A percentile compares a stretch with the other conserved stretches of the same genome.
Evolutionary conservation across 2,113 vertebrate genomes (phyloP).

Genomic region (Notarius quadriscutis): DNA sequence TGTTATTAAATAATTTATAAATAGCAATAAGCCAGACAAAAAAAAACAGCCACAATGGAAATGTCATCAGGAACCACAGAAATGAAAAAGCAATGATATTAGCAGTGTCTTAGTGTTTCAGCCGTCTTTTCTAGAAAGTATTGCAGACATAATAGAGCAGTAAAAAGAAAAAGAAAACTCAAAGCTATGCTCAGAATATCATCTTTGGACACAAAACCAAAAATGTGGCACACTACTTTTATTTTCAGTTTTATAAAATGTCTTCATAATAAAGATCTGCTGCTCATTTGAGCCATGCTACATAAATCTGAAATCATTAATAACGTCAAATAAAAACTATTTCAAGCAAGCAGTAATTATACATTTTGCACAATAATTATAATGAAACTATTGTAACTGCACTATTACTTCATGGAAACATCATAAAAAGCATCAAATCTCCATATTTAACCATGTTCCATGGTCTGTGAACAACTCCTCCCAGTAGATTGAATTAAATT

Average conservation of each 20-base stretch:
- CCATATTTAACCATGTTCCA: background rate
- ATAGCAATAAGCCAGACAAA: background rate
- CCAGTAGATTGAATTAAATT: constrained; percentile 12
- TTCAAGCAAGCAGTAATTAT: background rate
- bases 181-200: background rate
- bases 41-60: background rate
- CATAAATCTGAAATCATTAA: background rate
- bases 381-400: background rate
- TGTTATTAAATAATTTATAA: background rate
- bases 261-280: background rate
- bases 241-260: background rate
- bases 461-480: background rate
- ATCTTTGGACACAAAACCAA: background rate
- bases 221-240: background rate
- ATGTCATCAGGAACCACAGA: background rate
- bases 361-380: background rate
- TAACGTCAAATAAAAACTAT: background rate
- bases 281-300: background rate
- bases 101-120: background rate
- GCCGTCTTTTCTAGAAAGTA: background rate
- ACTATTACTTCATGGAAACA: background rate
- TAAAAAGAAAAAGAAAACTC: background rate
- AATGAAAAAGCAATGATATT: background rate
- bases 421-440: background rate
- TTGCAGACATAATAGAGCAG: background rate